These are phyloP conservation scores for Terrapene triunguis DNA, from an alignment of 2,113 vertebrate genomes.

Conservation along the genomic window DNA sequence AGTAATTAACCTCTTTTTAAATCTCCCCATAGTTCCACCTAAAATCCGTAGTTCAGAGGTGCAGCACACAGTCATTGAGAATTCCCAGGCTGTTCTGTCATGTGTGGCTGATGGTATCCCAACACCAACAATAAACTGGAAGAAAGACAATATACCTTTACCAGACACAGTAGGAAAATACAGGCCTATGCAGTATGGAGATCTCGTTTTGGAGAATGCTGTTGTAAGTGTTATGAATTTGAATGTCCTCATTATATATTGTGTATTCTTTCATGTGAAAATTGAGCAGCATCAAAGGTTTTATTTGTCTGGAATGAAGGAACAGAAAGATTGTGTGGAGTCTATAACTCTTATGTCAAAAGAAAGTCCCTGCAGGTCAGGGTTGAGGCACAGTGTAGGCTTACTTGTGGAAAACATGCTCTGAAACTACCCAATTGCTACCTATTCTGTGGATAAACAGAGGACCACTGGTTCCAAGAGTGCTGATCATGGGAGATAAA, in stretches of 20 bases:
- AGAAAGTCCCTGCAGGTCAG: neutral
- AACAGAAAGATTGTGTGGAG: neutral
- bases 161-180: conserved; percentile 82
- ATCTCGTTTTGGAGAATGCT: conserved; percentile 87
- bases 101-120: conserved; percentile 92
- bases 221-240: conserved; percentile 80
- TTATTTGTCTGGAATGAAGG: neutral
- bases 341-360: neutral
- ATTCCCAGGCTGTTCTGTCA: conserved; percentile 82
- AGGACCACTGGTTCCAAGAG: neutral
- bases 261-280: neutral
- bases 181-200: conserved; percentile 85
- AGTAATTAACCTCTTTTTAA: neutral
- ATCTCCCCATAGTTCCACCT: conserved; percentile 87
- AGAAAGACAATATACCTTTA: conserved; percentile 80
- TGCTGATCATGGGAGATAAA: neutral
- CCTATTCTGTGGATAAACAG: neutral
- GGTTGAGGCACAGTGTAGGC: neutral
- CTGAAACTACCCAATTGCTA: neutral
- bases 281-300: neutral
- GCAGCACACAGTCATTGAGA: conserved; percentile 81
- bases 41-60: conserved; percentile 81
- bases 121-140: conserved; percentile 89
- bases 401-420: neutral
- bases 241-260: neutral